Evolutionary conservation across 2,113 vertebrate species (phyloP).

Genomic region (rat (Rattus norvegicus)): GRCr8 NC_086037.1:56071001-56071500

Average conservation of each 20-base stretch:
- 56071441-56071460: not conserved
- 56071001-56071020: not conserved
- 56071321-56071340: not conserved
- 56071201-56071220: constrained; percentile 24
- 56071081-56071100: not conserved
- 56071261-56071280: too few relatives aligned
- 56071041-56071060: not conserved
- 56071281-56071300: too few relatives aligned
- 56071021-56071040: not conserved
- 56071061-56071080: not conserved
- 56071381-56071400: not conserved
- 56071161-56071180: not conserved
- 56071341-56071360: constrained; percentile 6
- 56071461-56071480: not conserved
- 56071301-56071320: too few relatives aligned
- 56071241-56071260: too few relatives aligned
- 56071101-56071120: not conserved
- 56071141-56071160: not conserved
- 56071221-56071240: not conserved
- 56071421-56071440: not conserved
- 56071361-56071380: constrained; percentile 28
- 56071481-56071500: not conserved
- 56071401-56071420: not conserved
- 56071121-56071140: not conserved
- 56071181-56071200: not conserved